These are phyloP conservation scores for Bolinopsis microptera DNA, from an alignment of 37 sponge, comb jelly and placozoan genomes.

Conservation along the genomic window DNA sequence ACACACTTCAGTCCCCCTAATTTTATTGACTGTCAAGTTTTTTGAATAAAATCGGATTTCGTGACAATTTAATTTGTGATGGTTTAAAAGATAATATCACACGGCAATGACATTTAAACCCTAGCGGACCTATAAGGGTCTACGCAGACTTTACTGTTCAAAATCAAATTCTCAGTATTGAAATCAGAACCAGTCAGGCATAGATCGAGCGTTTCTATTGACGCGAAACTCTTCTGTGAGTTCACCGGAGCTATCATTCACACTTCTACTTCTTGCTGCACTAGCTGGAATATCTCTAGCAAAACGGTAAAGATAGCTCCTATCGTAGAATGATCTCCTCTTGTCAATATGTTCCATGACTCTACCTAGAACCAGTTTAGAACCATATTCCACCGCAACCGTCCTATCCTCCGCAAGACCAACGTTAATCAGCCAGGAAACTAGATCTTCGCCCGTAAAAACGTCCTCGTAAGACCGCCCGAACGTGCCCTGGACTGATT, in stretches of 20 bases:
- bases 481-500: constrained; percentile 15
- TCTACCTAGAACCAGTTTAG: constrained; percentile 72
- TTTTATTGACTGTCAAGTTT: too few species aligned
- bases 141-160: too few species aligned
- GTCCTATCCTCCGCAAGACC: constrained; percentile 68
- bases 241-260: background rate
- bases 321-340: constrained; percentile 81
- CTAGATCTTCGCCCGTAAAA: constrained; percentile 74
- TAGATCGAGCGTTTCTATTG: background rate
- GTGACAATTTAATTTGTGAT: too few species aligned
- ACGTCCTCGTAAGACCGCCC: constrained; percentile 69
- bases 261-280: background rate
- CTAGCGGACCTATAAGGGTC: too few species aligned
- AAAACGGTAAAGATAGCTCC: constrained; percentile 73
- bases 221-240: background rate
- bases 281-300: background rate
- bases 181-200: constrained; percentile 32
- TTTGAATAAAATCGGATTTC: too few species aligned
- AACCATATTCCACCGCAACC: constrained; percentile 76
- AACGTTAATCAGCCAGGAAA: constrained; percentile 76
- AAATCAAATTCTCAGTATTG: too few species aligned
- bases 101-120: too few species aligned
- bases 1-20: too few species aligned
- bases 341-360: constrained; percentile 74
- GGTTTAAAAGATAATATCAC: too few species aligned